phyloP scores from a whole-genome alignment of 2,888 invertebrate species.

The Trichogramma dendrolimi region DNA sequence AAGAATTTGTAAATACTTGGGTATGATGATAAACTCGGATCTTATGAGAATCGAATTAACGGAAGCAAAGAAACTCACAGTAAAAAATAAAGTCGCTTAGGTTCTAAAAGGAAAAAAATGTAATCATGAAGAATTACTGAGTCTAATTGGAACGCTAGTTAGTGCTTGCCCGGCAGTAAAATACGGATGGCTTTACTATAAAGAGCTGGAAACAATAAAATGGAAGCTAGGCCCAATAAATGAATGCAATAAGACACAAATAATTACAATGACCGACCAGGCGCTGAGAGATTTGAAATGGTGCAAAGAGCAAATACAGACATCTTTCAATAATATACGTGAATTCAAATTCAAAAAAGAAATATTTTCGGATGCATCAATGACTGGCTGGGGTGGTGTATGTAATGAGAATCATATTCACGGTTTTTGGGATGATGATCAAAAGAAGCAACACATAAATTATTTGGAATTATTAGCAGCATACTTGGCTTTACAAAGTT shows the following conservation, averaged over 20 bases:
- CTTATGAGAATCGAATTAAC: constrained; percentile 1
- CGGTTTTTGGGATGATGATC: not conserved
- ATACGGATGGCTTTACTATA: too few relatives aligned
- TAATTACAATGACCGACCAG: too few relatives aligned
- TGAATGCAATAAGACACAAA: too few relatives aligned
- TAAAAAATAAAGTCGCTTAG: too few relatives aligned
- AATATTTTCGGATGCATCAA: not conserved
- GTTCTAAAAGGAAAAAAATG: too few relatives aligned
- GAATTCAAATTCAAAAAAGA: not conserved
- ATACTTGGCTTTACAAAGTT: constrained; percentile 22
- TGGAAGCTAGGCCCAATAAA: too few relatives aligned
- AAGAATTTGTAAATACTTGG: constrained; percentile 5
- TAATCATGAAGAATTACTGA: too few relatives aligned
- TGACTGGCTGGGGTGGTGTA: not conserved
- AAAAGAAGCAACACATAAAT: constrained; percentile 27
- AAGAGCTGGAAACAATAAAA: too few relatives aligned
- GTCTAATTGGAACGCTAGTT: too few relatives aligned
- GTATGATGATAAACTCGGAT: not conserved
- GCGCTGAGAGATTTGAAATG: not conserved
- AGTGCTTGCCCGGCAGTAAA: too few relatives aligned
- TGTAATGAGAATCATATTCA: not conserved
- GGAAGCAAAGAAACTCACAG: not conserved
- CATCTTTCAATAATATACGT: not conserved
- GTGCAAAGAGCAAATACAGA: not conserved
- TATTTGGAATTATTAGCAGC: constrained; percentile 22